Percentiles rank a stretch among this genome's conserved stretches.
These are phyloP conservation scores for Sussaba pulchella DNA, from an alignment of 2,888 invertebrate species.

Conservation along the genomic window DNA sequence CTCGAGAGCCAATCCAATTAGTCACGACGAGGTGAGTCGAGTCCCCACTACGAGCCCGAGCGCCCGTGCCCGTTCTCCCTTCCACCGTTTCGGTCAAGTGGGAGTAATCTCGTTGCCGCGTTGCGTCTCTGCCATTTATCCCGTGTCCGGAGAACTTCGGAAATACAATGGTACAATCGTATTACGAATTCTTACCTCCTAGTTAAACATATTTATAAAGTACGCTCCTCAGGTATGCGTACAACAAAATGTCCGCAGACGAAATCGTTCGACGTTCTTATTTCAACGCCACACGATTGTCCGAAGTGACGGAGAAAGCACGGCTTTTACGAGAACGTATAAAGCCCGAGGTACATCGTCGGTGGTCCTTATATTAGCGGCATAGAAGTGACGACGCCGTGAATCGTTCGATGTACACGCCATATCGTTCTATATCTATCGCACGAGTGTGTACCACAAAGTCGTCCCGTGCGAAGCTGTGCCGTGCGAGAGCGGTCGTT, in stretches of 20 bases:
- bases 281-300: neutral
- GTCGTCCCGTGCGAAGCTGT: slow-evolving; percentile 53
- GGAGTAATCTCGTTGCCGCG: too few relatives aligned
- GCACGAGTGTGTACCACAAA: slow-evolving; percentile 47
- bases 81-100: too few relatives aligned
- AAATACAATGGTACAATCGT: too few relatives aligned
- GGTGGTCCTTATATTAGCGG: slow-evolving; percentile 40
- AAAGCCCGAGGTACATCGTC: slow-evolving; percentile 27
- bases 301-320: neutral
- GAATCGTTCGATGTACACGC: slow-evolving; percentile 43
- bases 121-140: too few relatives aligned
- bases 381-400: slow-evolving; percentile 20
- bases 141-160: too few relatives aligned
- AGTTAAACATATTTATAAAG: too few relatives aligned
- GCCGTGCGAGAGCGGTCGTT: slow-evolving; percentile 66
- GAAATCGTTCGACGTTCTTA: slow-evolving; percentile 5
- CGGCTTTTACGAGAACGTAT: slow-evolving; percentile 24
- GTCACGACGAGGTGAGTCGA: too few relatives aligned
- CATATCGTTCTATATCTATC: slow-evolving; percentile 35
- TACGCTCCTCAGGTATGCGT: too few relatives aligned
- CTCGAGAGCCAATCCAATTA: too few relatives aligned
- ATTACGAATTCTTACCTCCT: too few relatives aligned
- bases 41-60: too few relatives aligned
- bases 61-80: too few relatives aligned
- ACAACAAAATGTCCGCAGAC: neutral